A percentile compares a stretch with the other conserved stretches of the same genome.
Evolutionary conservation across 2,113 vertebrate species (phyloP).

Genomic region (Emydocephalus ijimae): DNA sequence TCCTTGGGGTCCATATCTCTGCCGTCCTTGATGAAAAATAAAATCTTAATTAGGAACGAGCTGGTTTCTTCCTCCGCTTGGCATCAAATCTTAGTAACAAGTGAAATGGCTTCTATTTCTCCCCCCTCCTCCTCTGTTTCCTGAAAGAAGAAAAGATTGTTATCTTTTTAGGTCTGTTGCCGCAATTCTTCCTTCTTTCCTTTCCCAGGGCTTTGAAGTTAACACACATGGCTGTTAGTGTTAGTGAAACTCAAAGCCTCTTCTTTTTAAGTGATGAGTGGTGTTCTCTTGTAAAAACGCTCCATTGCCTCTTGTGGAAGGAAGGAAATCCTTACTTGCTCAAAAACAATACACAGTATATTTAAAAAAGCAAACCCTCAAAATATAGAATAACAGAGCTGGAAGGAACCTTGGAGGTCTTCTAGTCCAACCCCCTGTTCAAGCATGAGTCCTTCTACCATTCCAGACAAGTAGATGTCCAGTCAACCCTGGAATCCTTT

Average conservation of each 20-base stretch:
- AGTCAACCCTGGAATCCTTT: too few species aligned
- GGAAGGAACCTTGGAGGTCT: neutral
- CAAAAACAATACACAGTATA: neutral
- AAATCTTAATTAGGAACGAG: constrained; percentile 37
- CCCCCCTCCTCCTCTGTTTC: neutral
- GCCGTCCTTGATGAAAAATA: constrained; percentile 5
- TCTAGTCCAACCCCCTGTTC: neutral
- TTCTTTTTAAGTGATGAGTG: neutral
- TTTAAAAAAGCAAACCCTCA: neutral
- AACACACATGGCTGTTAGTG: neutral
- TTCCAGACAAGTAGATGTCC: too few species aligned
- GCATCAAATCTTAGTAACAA: neutral
- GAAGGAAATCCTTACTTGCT: neutral
- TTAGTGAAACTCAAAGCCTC: neutral
- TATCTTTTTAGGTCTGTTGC: constrained; percentile 27
- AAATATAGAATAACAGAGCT: neutral
- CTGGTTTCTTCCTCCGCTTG: neutral
- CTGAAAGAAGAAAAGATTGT: constrained; percentile 29
- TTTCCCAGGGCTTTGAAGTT: constrained; percentile 30
- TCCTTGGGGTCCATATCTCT: neutral
- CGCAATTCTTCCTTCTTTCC: constrained; percentile 19
- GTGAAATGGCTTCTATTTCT: neutral
- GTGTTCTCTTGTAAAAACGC: neutral
- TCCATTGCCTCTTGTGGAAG: neutral
- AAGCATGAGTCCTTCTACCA: neutral